phyloP scores from a whole-genome alignment of 2,113 vertebrate genomes.

The Laticauda laticaudata region DNA sequence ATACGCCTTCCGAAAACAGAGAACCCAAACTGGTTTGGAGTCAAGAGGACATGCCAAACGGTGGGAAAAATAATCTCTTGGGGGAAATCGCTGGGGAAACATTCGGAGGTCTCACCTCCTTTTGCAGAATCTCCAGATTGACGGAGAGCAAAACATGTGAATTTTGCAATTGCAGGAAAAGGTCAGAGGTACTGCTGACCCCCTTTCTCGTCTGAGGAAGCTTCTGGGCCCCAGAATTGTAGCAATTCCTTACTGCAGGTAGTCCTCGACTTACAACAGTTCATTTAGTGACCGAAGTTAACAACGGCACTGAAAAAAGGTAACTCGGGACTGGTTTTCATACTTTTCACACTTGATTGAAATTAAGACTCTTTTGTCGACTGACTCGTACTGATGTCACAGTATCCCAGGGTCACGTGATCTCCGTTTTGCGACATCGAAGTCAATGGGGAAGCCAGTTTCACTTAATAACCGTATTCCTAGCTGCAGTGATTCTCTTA shows the following conservation, averaged over 20 bases:
- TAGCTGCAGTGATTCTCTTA: not conserved
- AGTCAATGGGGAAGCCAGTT: not conserved
- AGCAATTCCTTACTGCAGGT: not conserved
- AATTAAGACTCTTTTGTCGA: not conserved
- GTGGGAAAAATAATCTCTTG: not conserved
- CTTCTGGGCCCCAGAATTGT: not conserved
- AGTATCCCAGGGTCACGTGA: not conserved
- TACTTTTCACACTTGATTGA: not conserved
- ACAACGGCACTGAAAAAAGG: not conserved
- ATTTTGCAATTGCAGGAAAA: not conserved
- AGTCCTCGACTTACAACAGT: not conserved
- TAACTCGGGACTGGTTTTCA: not conserved
- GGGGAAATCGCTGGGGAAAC: not conserved
- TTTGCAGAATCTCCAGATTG: not conserved
- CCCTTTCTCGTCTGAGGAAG: not conserved
- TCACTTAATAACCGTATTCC: not conserved
- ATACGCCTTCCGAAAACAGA: not conserved
- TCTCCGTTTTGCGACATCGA: not conserved
- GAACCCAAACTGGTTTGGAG: not conserved
- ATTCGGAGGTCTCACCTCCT: no score
- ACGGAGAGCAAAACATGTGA: not conserved
- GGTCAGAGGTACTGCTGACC: not conserved
- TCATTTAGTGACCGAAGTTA: not conserved
- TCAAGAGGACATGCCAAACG: not conserved
- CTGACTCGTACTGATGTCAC: no score